Conservation (phyloP, 1,140 invertebrate genomes). For the Drosophila grimshawi region DNA sequence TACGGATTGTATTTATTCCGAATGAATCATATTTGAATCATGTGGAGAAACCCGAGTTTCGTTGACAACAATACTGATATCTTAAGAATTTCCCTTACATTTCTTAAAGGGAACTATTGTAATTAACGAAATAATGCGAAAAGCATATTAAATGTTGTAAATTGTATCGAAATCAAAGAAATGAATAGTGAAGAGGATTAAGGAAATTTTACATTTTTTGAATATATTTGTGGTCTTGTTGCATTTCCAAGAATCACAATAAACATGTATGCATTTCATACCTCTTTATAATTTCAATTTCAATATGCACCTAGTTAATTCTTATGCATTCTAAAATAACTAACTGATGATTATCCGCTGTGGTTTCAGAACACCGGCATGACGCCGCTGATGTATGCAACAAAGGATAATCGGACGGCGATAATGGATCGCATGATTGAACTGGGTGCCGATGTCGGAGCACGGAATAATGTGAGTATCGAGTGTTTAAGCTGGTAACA, state of each 20-base stretch:
- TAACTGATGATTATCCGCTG: conserved; percentile 1
- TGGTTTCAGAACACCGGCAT: conserved; percentile 92
- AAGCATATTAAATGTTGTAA: too few species aligned
- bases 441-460: conserved; percentile 95
- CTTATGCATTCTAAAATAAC: neutral
- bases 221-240: too few species aligned
- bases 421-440: conserved; percentile 96
- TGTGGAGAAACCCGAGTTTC: too few species aligned
- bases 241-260: too few species aligned
- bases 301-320: neutral
- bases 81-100: too few species aligned
- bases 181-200: too few species aligned
- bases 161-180: too few species aligned
- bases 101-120: too few species aligned
- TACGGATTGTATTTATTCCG: too few species aligned
- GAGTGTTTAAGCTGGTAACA: conserved; percentile 39
- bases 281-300: neutral
- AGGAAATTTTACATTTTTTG: too few species aligned
- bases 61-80: neutral
- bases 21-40: conserved; percentile 9
- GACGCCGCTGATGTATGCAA: conserved; percentile 97
- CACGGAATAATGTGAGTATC: conserved; percentile 93
- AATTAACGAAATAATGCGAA: too few species aligned
- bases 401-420: conserved; percentile 96
- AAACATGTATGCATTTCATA: neutral